Percentiles rank a stretch among this genome's conserved stretches.
Evolutionary conservation across 2,797 vertebrate genomes (phyloP).

Genomic region (Coluber constrictor): DNA sequence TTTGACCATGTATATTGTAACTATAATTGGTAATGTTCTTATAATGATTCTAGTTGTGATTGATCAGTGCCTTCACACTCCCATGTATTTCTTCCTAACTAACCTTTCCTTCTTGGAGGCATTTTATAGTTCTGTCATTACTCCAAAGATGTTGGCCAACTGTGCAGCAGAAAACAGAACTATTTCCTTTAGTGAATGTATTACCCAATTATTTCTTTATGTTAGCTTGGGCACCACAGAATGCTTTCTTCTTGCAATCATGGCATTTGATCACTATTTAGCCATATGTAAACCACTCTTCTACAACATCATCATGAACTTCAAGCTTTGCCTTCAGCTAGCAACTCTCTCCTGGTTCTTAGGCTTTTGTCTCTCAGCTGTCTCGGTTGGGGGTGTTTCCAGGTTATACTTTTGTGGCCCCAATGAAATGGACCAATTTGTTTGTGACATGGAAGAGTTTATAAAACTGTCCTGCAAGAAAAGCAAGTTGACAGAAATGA

Average conservation of each 20-base stretch:
- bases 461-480: not conserved
- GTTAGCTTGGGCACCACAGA: not conserved
- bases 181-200: not conserved
- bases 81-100: not conserved
- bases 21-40: not conserved
- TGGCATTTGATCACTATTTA: not conserved
- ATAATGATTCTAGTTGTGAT: not conserved
- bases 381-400: not conserved
- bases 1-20: not conserved
- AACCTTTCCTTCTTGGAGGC: not conserved
- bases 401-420: not conserved
- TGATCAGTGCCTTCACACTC: not conserved
- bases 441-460: not conserved
- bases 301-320: not conserved
- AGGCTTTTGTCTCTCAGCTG: not conserved
- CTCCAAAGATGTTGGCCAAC: not conserved
- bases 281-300: not conserved
- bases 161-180: not conserved
- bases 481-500: not conserved
- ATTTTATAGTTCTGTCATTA: not conserved
- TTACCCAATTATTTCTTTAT: not conserved
- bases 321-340: not conserved
- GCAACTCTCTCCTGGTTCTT: not conserved
- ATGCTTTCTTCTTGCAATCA: not conserved
- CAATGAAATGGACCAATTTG: not conserved